phyloP scores from a whole-genome alignment of 2,113 vertebrate species.

The Agelaius tricolor region DNA sequence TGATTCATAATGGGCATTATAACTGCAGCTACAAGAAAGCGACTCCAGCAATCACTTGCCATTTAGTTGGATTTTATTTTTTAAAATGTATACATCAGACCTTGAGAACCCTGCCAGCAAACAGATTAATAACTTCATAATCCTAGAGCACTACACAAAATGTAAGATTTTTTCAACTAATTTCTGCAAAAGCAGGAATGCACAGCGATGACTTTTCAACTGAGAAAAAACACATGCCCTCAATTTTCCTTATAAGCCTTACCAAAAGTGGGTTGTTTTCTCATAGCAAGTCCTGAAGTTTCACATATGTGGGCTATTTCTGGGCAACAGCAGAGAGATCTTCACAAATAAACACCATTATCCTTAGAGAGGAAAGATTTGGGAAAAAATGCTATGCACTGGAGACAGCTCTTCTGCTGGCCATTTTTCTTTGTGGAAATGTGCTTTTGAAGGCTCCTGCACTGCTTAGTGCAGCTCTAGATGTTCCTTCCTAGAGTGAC shows the following conservation, averaged over 20 bases:
- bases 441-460: background rate
- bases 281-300: background rate
- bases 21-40: background rate
- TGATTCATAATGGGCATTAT: background rate
- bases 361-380: background rate
- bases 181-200: background rate
- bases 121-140: background rate
- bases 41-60: background rate
- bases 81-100: background rate
- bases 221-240: background rate
- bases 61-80: background rate
- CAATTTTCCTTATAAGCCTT: background rate
- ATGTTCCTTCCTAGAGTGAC: background rate
- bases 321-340: background rate
- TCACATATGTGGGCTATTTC: conserved; percentile 6
- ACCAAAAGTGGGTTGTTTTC: conserved; percentile 10
- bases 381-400: fast-evolving
- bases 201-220: background rate
- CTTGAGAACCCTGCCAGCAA: background rate
- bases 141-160: background rate
- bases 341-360: background rate
- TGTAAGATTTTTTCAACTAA: background rate
- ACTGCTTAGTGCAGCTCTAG: background rate
- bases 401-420: background rate
- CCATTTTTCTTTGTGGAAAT: background rate